phyloP scores from a whole-genome alignment of 2,797 vertebrate species.

The Menidia menidia region DNA sequence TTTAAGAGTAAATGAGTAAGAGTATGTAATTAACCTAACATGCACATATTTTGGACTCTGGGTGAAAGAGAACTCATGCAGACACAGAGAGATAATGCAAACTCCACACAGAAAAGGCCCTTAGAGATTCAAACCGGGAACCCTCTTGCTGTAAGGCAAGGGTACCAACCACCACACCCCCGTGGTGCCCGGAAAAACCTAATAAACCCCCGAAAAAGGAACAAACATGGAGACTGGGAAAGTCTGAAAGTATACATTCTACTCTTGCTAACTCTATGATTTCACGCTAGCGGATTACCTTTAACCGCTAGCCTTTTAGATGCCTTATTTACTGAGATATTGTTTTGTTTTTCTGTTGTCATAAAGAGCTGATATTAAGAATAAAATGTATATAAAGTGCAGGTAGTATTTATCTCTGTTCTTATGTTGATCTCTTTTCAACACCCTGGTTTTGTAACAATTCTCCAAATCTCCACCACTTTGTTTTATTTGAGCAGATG shows the following conservation, averaged over 20 bases:
- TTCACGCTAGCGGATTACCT: conserved; percentile 72
- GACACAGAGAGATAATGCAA: too few species aligned
- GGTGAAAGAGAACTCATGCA: too few species aligned
- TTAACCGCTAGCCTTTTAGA: conserved; percentile 83
- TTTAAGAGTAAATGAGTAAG: too few species aligned
- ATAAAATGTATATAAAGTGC: conserved; percentile 78
- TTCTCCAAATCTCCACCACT: conserved; percentile 38
- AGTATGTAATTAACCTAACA: too few species aligned
- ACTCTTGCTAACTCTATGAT: conserved; percentile 75
- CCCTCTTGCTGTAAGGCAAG: too few species aligned
- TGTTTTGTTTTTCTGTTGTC: conserved; percentile 69
- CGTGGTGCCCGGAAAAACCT: neutral
- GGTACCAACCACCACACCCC: too few species aligned
- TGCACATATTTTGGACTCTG: too few species aligned
- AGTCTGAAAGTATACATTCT: conserved; percentile 62
- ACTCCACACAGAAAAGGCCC: too few species aligned
- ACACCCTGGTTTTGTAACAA: conserved; percentile 64
- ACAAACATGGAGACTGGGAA: neutral
- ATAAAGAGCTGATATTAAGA: conserved; percentile 74
- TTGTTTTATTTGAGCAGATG: conserved; percentile 29
- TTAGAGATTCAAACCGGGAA: too few species aligned
- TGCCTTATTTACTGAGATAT: conserved; percentile 86
- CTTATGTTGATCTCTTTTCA: conserved; percentile 71
- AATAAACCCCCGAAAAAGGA: conserved; percentile 1
- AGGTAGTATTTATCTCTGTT: conserved; percentile 82